phyloP scores from a whole-genome alignment of 2,113 vertebrate genomes.

The Alaudala cheleensis region DNA sequence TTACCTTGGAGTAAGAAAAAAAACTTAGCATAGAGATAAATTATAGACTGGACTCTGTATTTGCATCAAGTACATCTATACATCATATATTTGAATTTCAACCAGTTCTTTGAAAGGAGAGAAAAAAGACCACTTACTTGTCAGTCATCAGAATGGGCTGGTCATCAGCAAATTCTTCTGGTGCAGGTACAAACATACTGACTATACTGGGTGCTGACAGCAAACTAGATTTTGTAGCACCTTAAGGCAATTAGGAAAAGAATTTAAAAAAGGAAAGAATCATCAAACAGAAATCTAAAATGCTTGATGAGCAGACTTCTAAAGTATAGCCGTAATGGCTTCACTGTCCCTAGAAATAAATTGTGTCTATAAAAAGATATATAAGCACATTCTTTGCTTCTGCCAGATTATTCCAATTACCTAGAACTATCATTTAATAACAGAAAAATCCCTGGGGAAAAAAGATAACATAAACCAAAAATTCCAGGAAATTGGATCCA shows the following conservation, averaged over 20 bases:
- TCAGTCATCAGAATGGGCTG: slow-evolving; percentile 94
- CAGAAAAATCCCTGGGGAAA: not conserved
- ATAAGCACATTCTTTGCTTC: not conserved
- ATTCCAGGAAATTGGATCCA: not conserved
- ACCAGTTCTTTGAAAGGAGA: not conserved
- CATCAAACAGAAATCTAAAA: not conserved
- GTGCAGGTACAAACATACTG: slow-evolving; percentile 98
- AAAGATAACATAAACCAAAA: not conserved
- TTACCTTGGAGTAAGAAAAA: not conserved
- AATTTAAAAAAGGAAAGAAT: not conserved
- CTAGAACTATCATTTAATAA: not conserved
- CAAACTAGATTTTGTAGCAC: slow-evolving; percentile 94
- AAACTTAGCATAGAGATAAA: not conserved
- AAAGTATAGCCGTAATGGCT: not conserved
- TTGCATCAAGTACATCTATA: not conserved
- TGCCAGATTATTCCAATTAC: not conserved
- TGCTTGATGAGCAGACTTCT: not conserved
- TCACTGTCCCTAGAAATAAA: not conserved
- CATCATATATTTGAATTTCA: not conserved
- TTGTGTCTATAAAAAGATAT: not conserved
- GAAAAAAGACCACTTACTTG: slow-evolving; percentile 76
- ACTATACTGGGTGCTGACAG: slow-evolving; percentile 95
- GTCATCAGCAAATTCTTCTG: slow-evolving; percentile 96
- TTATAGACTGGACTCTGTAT: not conserved
- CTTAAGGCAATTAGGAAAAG: slow-evolving; percentile 58